These are phyloP conservation scores for Serilophus lunatus DNA, from an alignment of 2,113 vertebrate species.

Conservation along the genomic window DNA sequence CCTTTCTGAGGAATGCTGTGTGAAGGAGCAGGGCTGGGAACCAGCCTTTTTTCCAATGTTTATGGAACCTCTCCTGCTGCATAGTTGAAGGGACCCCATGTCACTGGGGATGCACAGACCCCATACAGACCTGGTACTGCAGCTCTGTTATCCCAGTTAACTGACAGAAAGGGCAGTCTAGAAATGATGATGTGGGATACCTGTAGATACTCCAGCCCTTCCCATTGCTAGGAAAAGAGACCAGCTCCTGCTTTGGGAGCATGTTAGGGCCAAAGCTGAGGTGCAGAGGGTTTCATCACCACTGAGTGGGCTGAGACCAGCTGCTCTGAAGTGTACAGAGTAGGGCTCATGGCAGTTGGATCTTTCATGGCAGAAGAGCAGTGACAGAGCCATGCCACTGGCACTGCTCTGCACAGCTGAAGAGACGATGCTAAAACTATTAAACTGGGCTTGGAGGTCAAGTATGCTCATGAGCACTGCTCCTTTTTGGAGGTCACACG, in stretches of 20 bases:
- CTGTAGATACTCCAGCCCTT: neutral
- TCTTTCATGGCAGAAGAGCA: neutral
- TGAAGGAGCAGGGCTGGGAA: neutral
- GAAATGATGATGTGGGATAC: neutral
- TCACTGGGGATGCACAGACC: neutral
- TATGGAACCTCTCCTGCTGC: neutral
- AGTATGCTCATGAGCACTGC: fast-evolving
- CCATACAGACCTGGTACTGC: neutral
- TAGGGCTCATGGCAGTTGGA: neutral
- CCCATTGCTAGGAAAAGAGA: neutral
- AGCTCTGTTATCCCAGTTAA: neutral
- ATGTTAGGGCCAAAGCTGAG: neutral
- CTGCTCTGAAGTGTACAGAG: neutral
- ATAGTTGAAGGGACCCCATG: fast-evolving
- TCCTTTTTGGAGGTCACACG: neutral
- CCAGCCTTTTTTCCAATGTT: neutral
- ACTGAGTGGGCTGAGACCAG: fast-evolving
- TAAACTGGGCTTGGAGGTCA: neutral
- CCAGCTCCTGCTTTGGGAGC: fast-evolving
- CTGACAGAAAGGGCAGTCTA: neutral
- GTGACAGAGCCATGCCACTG: fast-evolving
- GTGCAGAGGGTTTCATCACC: neutral
- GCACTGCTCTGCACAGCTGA: fast-evolving
- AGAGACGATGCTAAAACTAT: neutral
- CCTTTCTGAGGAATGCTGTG: neutral